Percentiles rank a stretch among this genome's conserved stretches.
Evolutionary conservation across 2,113 vertebrate species (phyloP).

Genomic region (Rhea pennata): DNA sequence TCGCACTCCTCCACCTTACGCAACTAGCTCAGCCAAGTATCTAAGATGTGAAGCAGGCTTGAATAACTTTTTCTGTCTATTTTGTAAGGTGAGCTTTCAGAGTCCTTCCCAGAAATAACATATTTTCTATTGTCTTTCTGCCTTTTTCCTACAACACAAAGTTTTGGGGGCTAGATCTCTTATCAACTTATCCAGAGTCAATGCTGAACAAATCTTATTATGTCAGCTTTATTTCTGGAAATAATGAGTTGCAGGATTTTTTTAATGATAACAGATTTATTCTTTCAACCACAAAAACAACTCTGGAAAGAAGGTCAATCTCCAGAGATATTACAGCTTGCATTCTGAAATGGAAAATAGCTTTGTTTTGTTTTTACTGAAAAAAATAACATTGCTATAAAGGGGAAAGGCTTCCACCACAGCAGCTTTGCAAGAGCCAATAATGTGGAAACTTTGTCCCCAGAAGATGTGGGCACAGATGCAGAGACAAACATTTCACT

Average conservation of each 20-base stretch:
- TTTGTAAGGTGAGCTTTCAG: not conserved
- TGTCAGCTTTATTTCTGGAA: slow-evolving; percentile 35
- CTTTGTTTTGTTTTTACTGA: not conserved
- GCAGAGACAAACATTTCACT: not conserved
- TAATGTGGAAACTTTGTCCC: slow-evolving; percentile 41
- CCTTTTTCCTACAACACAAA: not conserved
- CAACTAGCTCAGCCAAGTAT: not conserved
- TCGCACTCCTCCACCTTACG: not conserved
- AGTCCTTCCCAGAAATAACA: not conserved
- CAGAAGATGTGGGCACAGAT: slow-evolving; percentile 36
- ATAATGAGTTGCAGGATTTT: slow-evolving; percentile 21
- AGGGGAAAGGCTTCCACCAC: slow-evolving; percentile 10
- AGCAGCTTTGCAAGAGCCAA: slow-evolving; percentile 37
- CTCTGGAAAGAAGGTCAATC: slow-evolving; percentile 26
- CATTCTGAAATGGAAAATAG: slow-evolving; percentile 8
- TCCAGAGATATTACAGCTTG: slow-evolving; percentile 36
- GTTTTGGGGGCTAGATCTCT: not conserved
- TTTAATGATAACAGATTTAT: slow-evolving; percentile 44
- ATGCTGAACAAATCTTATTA: not conserved
- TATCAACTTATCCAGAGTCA: not conserved
- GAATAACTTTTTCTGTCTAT: not conserved
- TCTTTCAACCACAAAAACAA: slow-evolving; percentile 24
- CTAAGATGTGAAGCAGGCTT: not conserved
- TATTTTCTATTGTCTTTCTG: slow-evolving; percentile 41
- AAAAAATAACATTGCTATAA: not conserved